Evolutionary conservation across 2,888 invertebrate genomes (phyloP), one percentile per base, ranked within the genome.

Genomic region (Auanema freiburgensis): DNA sequence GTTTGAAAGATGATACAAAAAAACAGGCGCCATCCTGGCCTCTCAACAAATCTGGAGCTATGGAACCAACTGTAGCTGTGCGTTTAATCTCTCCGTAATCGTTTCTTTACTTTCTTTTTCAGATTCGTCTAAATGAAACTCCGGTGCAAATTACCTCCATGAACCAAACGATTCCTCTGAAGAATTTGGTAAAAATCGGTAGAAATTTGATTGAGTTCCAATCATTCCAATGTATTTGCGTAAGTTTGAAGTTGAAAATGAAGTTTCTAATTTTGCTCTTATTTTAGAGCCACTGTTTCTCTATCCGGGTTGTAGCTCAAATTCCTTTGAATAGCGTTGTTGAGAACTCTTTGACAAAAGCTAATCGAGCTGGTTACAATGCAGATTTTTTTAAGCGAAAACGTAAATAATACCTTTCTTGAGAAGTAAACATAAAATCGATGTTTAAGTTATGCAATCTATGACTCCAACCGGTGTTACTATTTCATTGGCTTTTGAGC

Each of bases 271-370:
- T 10, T 21, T 10, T 50, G 10, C 11, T 21, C n/a, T 11, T 46
- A 46, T 60, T 60, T 55, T 44, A 60, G 60, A 54, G 43, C 12
- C 60, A 60, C 44, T 60, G 42, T 51, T 60, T 41, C 54, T 16
- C 25, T 12, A 54, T 60, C 18, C 60, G 51, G 25, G 53, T 43
- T 18, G 46, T 54, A 14, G 4, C 24, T n/a, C 33, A 46, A 24
- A 24, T 54, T 33, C 60, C 44, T 2, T n/a, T 43, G 18, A 24
- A n/a, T 14, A 24, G 16, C 12, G 53, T 60, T 18, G 42, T 24
- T 16, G 54, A 60, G 18, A 55, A 60, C 11, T 16, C 51, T 23
- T 55, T 60, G 33, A 21, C 25, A n/a, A 18, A n/a, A 21, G 21
- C 16, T 10, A 46, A 46, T 21, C 46, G 21, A 21, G 21, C 16